A percentile compares a stretch with the other conserved stretches of the same genome.
Conservation (phyloP, 2,888 invertebrate genomes). For the Stegophylla sp. region DNA sequence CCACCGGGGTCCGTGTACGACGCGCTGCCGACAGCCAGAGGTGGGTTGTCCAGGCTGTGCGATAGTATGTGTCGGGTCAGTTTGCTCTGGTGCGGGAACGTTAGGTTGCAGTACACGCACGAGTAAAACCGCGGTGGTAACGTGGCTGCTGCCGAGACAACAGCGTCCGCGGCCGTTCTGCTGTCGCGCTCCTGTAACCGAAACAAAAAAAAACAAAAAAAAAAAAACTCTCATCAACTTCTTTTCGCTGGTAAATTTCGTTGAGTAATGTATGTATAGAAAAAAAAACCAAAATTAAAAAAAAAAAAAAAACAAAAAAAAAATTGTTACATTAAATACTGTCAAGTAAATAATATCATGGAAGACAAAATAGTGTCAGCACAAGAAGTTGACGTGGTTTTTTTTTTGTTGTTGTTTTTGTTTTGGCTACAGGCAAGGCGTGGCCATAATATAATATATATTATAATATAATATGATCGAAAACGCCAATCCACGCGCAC, state of each 20-base stretch:
- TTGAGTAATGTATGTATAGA: conserved; percentile 41
- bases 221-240: conserved; percentile 60
- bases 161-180: conserved; percentile 64
- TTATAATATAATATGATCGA: conserved; percentile 4
- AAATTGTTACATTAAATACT: conserved; percentile 9
- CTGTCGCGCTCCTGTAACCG: conserved; percentile 91
- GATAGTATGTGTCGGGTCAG: conserved; percentile 87
- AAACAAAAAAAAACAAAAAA: conserved; percentile 68
- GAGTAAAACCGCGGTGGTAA: conserved; percentile 75
- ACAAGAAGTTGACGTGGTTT: conserved; percentile 90
- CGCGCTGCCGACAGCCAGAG: background rate
- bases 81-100: conserved; percentile 90
- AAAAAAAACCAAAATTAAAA: conserved; percentile 36
- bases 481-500: conserved; percentile 25
- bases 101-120: conserved; percentile 88
- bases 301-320: conserved; percentile 29
- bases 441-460: conserved; percentile 11
- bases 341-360: conserved; percentile 40
- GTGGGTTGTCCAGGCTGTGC: conserved; percentile 69
- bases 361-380: conserved; percentile 62
- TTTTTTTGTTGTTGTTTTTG: conserved; percentile 69
- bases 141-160: conserved; percentile 7
- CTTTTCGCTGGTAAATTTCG: conserved; percentile 56
- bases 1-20: conserved; percentile 62
- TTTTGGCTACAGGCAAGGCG: conserved; percentile 50